These are phyloP conservation scores for Diplodus puntazzo DNA, from an alignment of 2,797 vertebrate species.

Conservation along the genomic window DNA sequence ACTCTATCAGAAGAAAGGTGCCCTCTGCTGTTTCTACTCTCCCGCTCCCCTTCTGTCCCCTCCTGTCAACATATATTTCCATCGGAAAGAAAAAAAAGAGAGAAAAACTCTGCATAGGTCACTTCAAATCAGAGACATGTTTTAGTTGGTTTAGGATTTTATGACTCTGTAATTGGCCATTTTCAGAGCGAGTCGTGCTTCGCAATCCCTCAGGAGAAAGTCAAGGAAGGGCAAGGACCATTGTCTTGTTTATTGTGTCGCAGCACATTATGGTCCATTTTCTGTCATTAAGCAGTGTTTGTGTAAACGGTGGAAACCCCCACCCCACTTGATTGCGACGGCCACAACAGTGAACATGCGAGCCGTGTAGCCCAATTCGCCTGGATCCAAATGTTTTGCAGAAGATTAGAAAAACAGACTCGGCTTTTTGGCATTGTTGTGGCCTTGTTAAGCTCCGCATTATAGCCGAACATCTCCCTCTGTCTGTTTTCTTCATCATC, in stretches of 20 bases:
- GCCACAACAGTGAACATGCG: constrained; percentile 42
- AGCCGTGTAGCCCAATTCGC: constrained; percentile 32
- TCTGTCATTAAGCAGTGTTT: constrained; percentile 71
- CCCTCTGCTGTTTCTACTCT: constrained; percentile 12
- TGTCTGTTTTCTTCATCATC: constrained; percentile 76
- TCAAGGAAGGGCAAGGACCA: constrained; percentile 53
- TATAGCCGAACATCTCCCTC: constrained; percentile 52
- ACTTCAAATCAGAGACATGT: neutral
- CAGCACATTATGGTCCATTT: constrained; percentile 77
- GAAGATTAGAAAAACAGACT: constrained; percentile 76
- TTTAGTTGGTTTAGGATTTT: neutral
- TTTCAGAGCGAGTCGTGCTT: constrained; percentile 18
- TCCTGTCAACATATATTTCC: neutral
- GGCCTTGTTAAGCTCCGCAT: constrained; percentile 58
- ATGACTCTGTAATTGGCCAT: neutral
- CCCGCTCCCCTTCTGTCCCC: neutral
- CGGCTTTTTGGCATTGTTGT: constrained; percentile 62
- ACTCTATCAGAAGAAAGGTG: constrained; percentile 98
- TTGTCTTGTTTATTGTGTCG: constrained; percentile 69
- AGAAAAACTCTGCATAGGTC: neutral
- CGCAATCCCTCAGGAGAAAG: constrained; percentile 24
- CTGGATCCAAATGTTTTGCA: constrained; percentile 55
- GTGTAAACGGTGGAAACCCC: constrained; percentile 68
- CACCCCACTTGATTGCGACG: constrained; percentile 33
- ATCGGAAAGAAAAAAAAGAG: neutral